Percentiles rank a stretch among this genome's conserved stretches.
Conservation (phyloP, 2,888 invertebrate species). For the Yponomeuta sedellus region DNA sequence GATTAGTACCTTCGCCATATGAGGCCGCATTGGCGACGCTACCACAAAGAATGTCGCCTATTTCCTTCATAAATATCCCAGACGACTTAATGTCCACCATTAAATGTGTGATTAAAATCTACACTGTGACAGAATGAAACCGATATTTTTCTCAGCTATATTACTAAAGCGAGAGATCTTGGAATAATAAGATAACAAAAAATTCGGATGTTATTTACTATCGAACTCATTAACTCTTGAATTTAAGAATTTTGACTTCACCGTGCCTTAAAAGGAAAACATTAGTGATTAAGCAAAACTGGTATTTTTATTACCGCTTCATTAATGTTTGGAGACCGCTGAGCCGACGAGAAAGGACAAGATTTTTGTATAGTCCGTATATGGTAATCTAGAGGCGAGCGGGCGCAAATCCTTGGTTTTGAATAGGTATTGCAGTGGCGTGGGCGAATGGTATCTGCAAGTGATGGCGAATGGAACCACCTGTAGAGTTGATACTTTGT, state of each 20-base stretch:
- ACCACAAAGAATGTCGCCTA: slow-evolving; percentile 49
- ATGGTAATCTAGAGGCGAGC: slow-evolving; percentile 31
- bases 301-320: slow-evolving; percentile 13
- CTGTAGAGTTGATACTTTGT: slow-evolving; percentile 39
- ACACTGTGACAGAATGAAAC: slow-evolving; percentile 38
- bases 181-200: slow-evolving; percentile 42
- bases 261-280: slow-evolving; percentile 8
- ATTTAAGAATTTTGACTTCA: slow-evolving; percentile 9
- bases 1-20: slow-evolving; percentile 40
- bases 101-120: slow-evolving; percentile 48
- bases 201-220: slow-evolving; percentile 41
- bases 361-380: slow-evolving; percentile 16
- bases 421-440: slow-evolving; percentile 61
- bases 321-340: slow-evolving; percentile 7
- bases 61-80: slow-evolving; percentile 50
- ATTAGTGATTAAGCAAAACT: slow-evolving; percentile 11
- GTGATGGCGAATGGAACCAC: no score
- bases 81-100: slow-evolving; percentile 44
- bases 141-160: slow-evolving; percentile 49
- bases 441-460: slow-evolving; percentile 52
- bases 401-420: slow-evolving; percentile 62
- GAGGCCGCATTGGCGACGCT: slow-evolving; percentile 40
- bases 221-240: slow-evolving; percentile 28
- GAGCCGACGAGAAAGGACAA: slow-evolving; percentile 13
- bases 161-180: slow-evolving; percentile 35